Percentiles rank a stretch among this genome's conserved stretches.
Conservation (phyloP, 2,797 vertebrate genomes). For the Intellagama lesueurii region DNA sequence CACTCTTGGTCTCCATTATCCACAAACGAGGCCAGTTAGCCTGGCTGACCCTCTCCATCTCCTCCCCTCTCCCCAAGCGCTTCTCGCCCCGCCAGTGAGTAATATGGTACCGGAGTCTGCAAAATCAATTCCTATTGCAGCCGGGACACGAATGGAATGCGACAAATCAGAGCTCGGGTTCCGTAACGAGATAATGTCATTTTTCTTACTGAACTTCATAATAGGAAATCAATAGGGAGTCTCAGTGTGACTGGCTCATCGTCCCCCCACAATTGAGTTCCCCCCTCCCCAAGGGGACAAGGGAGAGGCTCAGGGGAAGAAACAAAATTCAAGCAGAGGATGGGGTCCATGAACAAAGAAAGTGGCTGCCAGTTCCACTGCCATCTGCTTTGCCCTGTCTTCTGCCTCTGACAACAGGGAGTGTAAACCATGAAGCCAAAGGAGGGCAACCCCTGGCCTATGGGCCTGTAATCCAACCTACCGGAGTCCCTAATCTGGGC, state of each 20-base stretch:
- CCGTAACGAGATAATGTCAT: slow-evolving; percentile 65
- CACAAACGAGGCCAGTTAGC: slow-evolving; percentile 25
- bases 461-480: neutral
- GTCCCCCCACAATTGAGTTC: slow-evolving; percentile 31
- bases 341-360: neutral
- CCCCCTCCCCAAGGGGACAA: neutral
- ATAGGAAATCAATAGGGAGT: slow-evolving; percentile 73
- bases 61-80: neutral
- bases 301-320: neutral
- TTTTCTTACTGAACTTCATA: slow-evolving; percentile 72
- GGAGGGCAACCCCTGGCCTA: neutral
- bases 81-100: slow-evolving; percentile 37
- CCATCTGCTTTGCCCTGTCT: neutral
- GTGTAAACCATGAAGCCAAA: neutral
- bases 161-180: slow-evolving; percentile 66
- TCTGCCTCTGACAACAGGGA: neutral
- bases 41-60: slow-evolving; percentile 5
- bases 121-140: slow-evolving; percentile 70
- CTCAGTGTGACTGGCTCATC: slow-evolving; percentile 42
- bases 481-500: too few species aligned
- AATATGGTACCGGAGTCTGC: slow-evolving; percentile 54
- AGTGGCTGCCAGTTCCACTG: neutral
- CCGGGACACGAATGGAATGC: slow-evolving; percentile 65
- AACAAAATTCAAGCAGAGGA: neutral
- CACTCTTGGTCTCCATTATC: slow-evolving; percentile 43